These are phyloP conservation scores for Coreius guichenoti DNA, from an alignment of 2,797 vertebrate species.

Conservation along the genomic window DNA sequence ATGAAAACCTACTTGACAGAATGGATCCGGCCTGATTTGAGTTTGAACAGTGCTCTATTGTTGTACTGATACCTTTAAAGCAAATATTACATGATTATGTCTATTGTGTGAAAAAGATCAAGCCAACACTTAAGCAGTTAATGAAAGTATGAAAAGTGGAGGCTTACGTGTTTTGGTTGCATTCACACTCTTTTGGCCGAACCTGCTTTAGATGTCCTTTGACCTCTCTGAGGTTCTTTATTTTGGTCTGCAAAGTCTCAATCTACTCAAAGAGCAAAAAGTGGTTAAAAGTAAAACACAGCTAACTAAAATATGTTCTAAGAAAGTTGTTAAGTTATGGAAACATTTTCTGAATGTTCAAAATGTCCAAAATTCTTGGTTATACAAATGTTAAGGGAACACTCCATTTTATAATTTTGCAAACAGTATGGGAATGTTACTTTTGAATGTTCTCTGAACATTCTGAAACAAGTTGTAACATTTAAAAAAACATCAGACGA, in stretches of 20 bases:
- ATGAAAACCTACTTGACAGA: conserved; percentile 81
- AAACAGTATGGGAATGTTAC: background rate
- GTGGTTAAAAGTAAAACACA: conserved; percentile 1
- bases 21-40: conserved; percentile 78
- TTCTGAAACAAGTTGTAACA: background rate
- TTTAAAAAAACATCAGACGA: background rate
- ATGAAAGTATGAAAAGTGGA: conserved; percentile 43
- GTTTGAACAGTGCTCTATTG: conserved; percentile 83
- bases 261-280: conserved; percentile 77
- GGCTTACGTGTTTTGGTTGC: conserved; percentile 86
- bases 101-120: background rate
- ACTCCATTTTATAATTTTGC: background rate
- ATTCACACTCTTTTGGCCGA: conserved; percentile 91
- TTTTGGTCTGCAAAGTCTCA: conserved; percentile 96
- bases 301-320: background rate
- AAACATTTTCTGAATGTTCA: background rate
- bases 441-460: background rate
- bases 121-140: background rate
- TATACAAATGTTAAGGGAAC: background rate
- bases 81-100: background rate
- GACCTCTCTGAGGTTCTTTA: conserved; percentile 95
- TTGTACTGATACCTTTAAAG: conserved; percentile 81
- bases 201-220: conserved; percentile 93
- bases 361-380: background rate
- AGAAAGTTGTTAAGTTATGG: background rate